Percentiles rank a stretch among this genome's conserved stretches.
phyloP scores from a whole-genome alignment of 2,113 vertebrate species.

The Cebidichthys violaceus region DNA sequence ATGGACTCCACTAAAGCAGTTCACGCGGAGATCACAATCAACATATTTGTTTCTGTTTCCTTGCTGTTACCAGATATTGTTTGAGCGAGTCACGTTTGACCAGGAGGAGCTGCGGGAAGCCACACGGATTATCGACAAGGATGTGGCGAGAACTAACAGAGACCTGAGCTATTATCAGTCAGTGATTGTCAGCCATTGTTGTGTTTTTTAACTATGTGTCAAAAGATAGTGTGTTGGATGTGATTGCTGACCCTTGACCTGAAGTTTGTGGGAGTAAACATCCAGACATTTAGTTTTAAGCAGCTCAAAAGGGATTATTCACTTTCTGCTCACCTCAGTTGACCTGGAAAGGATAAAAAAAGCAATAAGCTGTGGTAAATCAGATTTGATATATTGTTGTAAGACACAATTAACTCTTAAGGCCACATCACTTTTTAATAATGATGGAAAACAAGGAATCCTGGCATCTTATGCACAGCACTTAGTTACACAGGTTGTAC shows the following conservation, averaged over 20 bases:
- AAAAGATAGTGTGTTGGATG: not conserved
- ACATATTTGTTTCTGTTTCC: not conserved
- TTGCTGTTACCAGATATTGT: conserved; percentile 71
- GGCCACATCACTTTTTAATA: not conserved
- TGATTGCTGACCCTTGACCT: not conserved
- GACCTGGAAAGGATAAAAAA: not conserved
- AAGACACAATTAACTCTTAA: not conserved
- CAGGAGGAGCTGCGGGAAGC: conserved; percentile 82
- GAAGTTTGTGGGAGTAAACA: not conserved
- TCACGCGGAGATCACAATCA: not conserved
- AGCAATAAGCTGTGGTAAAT: not conserved
- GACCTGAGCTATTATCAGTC: conserved; percentile 83
- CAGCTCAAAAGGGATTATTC: not conserved
- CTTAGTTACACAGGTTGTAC: not conserved
- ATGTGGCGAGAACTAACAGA: conserved; percentile 84
- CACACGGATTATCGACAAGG: conserved; percentile 85
- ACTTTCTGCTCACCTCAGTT: not conserved
- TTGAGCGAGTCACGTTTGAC: conserved; percentile 81
- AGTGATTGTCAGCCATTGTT: conserved; percentile 50
- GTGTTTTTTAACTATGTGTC: not conserved
- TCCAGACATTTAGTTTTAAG: not conserved
- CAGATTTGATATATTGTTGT: not conserved
- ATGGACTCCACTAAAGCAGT: not conserved
- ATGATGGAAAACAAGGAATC: not conserved
- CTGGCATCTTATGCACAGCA: not conserved